These are phyloP conservation scores for Cheilosia variabilis DNA, from an alignment of 2,888 invertebrate species.

Conservation along the genomic window DNA sequence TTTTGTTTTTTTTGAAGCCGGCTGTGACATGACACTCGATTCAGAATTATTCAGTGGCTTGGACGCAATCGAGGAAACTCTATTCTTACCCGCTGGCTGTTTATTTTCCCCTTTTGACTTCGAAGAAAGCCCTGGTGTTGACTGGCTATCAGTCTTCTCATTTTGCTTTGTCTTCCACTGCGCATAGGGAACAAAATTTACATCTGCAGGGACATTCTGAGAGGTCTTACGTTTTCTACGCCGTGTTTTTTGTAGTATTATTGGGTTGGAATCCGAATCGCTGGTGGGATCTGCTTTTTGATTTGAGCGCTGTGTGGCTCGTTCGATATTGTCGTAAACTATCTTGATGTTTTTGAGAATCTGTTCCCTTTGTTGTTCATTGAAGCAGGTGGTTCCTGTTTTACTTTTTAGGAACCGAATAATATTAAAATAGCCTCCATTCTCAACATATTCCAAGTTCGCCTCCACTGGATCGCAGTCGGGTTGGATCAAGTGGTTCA, in stretches of 20 bases:
- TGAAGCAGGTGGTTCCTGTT: conserved; percentile 42
- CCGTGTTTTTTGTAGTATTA: neutral
- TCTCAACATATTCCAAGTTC: conserved; percentile 47
- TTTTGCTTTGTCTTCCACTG: conserved; percentile 47
- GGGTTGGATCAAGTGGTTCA: conserved; percentile 67
- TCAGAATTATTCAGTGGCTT: neutral
- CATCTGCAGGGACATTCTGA: neutral
- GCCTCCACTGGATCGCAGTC: conserved; percentile 58
- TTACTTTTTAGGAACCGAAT: conserved; percentile 45
- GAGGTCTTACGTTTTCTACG: conserved; percentile 1
- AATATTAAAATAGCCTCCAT: conserved; percentile 60
- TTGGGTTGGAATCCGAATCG: neutral
- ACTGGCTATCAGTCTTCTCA: neutral
- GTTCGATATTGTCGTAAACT: conserved; percentile 16
- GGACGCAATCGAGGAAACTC: neutral
- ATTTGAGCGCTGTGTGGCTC: neutral
- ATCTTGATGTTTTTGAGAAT: conserved; percentile 41
- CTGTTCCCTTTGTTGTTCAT: conserved; percentile 53
- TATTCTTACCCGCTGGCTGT: neutral
- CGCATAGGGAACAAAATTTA: conserved; percentile 43
- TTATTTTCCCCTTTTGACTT: neutral
- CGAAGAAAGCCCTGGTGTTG: neutral
- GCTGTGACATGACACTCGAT: neutral
- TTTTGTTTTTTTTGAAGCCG: too few relatives aligned
- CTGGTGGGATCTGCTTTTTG: neutral